These are phyloP conservation scores for Pantherophis guttatus DNA, from an alignment of 2,113 vertebrate genomes.

Conservation along the genomic window DNA sequence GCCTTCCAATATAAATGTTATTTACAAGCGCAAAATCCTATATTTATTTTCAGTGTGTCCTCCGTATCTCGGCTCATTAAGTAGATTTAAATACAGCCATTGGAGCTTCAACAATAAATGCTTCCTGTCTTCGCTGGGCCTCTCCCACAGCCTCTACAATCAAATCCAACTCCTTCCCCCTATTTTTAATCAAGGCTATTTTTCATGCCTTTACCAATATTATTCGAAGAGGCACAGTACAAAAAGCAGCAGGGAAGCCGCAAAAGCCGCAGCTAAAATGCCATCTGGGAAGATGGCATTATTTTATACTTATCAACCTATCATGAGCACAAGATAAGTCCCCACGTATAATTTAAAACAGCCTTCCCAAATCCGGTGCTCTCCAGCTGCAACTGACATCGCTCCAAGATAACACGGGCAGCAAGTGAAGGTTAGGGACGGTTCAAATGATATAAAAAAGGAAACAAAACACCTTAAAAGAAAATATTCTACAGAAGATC, in stretches of 20 bases:
- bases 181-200: conserved; percentile 34
- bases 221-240: not conserved
- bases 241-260: not conserved
- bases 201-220: conserved; percentile 14
- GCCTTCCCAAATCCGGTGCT: not conserved
- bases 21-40: conserved; percentile 57
- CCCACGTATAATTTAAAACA: not conserved
- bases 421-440: not conserved
- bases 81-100: conserved; percentile 55
- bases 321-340: not conserved
- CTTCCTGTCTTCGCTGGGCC: conserved; percentile 12
- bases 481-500: not conserved
- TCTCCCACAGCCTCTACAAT: not conserved
- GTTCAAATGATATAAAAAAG: not conserved
- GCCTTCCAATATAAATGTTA: conserved; percentile 57
- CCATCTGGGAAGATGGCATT: not conserved
- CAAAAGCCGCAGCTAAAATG: not conserved
- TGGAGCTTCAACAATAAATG: conserved; percentile 43
- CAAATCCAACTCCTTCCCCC: conserved; percentile 33
- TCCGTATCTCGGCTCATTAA: conserved; percentile 57
- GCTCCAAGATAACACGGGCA: not conserved
- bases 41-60: conserved; percentile 43
- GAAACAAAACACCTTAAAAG: not conserved
- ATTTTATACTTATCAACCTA: not conserved
- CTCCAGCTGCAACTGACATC: not conserved